Base-by-base conservation (phyloP, 2,888 invertebrate genomes). In the Scaptomyza parva region DNA sequence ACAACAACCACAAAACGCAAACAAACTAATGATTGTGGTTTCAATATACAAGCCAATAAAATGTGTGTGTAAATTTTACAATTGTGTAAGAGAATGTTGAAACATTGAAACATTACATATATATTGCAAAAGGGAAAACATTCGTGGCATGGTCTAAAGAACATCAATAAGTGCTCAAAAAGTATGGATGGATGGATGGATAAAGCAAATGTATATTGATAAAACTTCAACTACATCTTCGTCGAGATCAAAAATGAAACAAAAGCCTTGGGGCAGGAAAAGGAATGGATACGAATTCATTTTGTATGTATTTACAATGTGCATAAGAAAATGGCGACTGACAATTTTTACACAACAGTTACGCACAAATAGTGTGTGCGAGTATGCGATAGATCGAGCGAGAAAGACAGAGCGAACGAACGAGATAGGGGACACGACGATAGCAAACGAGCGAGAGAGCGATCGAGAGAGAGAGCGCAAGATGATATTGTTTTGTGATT, bases 361-460 rank as follows among this genome's bases (percentile, higher is more conserved):
- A 51, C 24, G 20, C 24, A 35, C 8, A n/a, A 8, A 30, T 37
- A 40, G 1, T n/a, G 33, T n/a, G 33, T 28, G 28, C 24, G 4
- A 28, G 28, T 11, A 28, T 11, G 28, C 30, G 11, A 45, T 39
- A 26, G 14, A 66, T 30, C 30, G n/a, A 45, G 11, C 26, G 43
- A 37, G 17, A 9, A 39, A 40, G 22, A 50, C 2, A 20, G 12
- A 24, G 40, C 6, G 30, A 53, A 22, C 39, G 44, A 59, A 33
- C 43, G 39, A 54, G 24, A 52, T 3, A 33, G 40, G 39, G 53
- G 17, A 55, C 44, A 55, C 54, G 51, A 60, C 30, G n/a, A 55
- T 53, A 39, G 40, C 39, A 44, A 33, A 20, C 39, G 24, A 53
- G 60, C 45, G 28, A 41, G 22, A 14, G 26, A 17, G 11, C 18